Base-by-base conservation (phyloP, 2,888 invertebrate species). In the Coleophora flavipennella region DNA sequence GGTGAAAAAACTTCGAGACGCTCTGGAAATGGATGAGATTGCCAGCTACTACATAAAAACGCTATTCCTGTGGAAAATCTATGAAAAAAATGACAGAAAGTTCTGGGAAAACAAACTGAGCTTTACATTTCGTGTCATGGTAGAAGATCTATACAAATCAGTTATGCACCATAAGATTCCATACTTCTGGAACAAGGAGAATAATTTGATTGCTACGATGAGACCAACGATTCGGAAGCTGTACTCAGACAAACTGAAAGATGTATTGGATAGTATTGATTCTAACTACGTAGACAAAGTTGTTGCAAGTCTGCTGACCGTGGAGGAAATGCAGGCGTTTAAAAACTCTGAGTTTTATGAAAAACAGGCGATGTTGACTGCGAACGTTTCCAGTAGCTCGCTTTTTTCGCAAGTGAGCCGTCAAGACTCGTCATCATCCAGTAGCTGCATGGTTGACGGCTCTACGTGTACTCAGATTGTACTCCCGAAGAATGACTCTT, bases 31-130 rank as follows among this genome's bases (percentile, higher is more conserved):
- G 66, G 66, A 72, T 35, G 59, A 54, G 1, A 74, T 88, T 29
- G 81, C 86, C 0, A 88, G 88, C 46, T 88, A 88, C 52, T 88
- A 84, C 50, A 86, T 89, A 32, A 88, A 89, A 55, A 87, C 87
- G 0, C 50, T 88, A 2, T 84, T 84, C 46, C 62, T 87, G 8
- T 81, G 85, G 70, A 75, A 79, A 57, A 58, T 74, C 1, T 52
- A 67, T 4, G 56, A 59, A 2, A 56, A 51, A n/a, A 56, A 65
- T 8, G 59, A 69, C 40, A 68, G 70, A 34, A 61, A 57, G 10
- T 79, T 62, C 48, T 81, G 80, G 81, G 59, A 68, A 45, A 67
- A 57, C 33, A 75, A 65, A 41, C 31, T 71, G 2, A 72, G 72
- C 40, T 41, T 62, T 1, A 59, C 69, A 0, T 78, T 75, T 49